These are phyloP conservation scores for Anseranas semipalmata DNA, from an alignment of 2,113 vertebrate species.

Conservation along the genomic window DNA sequence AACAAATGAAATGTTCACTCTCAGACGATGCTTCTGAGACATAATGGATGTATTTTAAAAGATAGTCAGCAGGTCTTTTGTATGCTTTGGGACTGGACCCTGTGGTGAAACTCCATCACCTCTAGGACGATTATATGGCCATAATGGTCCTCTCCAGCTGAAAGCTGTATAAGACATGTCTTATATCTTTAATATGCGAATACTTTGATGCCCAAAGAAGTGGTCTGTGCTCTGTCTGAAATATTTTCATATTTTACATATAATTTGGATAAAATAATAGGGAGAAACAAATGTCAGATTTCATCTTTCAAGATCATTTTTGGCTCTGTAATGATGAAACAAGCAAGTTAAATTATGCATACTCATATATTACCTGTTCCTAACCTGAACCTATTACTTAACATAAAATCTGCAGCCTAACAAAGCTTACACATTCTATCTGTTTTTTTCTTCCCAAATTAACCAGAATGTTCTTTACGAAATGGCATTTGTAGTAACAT, in stretches of 20 bases:
- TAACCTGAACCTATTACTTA: not conserved
- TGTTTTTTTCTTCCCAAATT: not conserved
- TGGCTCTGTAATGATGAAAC: not conserved
- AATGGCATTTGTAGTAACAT: not conserved
- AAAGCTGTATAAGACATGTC: not conserved
- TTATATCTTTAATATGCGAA: not conserved
- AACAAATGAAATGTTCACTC: not conserved
- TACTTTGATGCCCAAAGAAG: not conserved
- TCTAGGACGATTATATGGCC: not conserved
- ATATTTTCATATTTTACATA: not conserved
- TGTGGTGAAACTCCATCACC: not conserved
- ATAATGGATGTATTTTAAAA: not conserved
- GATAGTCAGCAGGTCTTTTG: not conserved
- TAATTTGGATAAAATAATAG: not conserved
- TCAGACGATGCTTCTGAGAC: not conserved
- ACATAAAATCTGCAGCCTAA: not conserved
- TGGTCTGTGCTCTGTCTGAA: not conserved
- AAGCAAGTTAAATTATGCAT: not conserved
- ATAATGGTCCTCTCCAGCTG: not conserved
- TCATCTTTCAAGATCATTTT: not conserved
- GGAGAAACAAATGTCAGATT: not conserved
- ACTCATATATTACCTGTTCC: not conserved
- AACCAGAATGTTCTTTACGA: not conserved
- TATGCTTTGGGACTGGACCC: not conserved
- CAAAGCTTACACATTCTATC: not conserved